These are phyloP conservation scores for Alexandromys oeconomus DNA, from an alignment of 2,797 vertebrate genomes.

Conservation along the genomic window DNA sequence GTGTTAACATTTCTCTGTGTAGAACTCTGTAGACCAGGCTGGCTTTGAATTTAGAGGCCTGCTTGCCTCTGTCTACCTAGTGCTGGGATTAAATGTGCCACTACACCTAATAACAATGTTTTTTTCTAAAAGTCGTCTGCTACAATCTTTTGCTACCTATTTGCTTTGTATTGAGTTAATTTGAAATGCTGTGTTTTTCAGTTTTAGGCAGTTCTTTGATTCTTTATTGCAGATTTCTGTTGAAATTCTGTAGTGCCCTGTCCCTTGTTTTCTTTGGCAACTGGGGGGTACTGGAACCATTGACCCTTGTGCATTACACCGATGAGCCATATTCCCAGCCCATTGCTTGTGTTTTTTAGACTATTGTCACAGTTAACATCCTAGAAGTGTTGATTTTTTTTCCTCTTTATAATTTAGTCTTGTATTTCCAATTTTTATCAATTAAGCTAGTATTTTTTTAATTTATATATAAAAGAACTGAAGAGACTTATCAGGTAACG, in stretches of 20 bases:
- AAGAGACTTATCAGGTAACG: background rate
- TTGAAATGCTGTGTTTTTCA: background rate
- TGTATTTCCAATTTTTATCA: background rate
- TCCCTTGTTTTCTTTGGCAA: background rate
- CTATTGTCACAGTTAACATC: background rate
- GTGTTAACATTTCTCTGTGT: background rate
- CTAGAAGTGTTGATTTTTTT: background rate
- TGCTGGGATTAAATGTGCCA: background rate
- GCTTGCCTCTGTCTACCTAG: background rate
- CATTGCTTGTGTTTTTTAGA: background rate
- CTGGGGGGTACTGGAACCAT: background rate
- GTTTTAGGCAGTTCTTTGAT: background rate
- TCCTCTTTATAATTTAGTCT: background rate
- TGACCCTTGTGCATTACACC: background rate
- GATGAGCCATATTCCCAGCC: background rate
- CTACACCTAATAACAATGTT: background rate
- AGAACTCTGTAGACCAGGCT: background rate
- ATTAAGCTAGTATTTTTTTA: background rate
- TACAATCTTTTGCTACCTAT: constrained; percentile 10
- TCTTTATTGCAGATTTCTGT: constrained; percentile 13
- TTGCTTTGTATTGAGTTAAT: background rate
- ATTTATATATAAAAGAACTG: background rate
- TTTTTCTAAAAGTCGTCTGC: background rate
- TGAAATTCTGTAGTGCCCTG: background rate
- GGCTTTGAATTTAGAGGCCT: background rate